A percentile compares a stretch with the other conserved stretches of the same genome.
Evolutionary conservation across 2,113 vertebrate genomes (phyloP).

Genomic region (Centropus bengalensis): DNA sequence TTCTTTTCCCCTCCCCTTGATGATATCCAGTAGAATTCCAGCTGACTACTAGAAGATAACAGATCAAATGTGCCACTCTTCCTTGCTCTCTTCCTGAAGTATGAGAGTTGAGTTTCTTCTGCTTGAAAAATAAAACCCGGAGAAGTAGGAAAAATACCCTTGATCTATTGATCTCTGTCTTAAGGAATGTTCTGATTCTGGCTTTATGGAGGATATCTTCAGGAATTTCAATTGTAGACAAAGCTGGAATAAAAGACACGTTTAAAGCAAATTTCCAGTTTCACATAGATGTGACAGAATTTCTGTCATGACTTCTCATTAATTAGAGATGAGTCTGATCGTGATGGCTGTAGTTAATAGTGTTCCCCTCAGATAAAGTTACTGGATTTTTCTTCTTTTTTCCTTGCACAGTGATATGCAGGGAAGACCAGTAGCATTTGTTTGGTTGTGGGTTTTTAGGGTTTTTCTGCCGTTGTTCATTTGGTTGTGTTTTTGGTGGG

Average conservation of each 20-base stretch:
- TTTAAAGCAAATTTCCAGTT: not conserved
- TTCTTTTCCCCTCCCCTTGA: not conserved
- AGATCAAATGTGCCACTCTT: not conserved
- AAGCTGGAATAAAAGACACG: not conserved
- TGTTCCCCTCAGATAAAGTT: not conserved
- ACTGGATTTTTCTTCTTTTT: not conserved
- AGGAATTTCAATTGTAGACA: not conserved
- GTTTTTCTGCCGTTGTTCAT: not conserved
- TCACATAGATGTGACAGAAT: not conserved
- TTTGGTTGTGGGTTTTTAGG: not conserved
- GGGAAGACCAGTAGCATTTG: not conserved
- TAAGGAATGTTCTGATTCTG: not conserved
- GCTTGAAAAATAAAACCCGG: not conserved
- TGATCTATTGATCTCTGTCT: not conserved
- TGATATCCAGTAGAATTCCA: slow-evolving; percentile 15
- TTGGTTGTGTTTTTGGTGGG: too few relatives aligned
- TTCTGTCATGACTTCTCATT: not conserved
- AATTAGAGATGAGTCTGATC: not conserved
- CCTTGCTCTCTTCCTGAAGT: not conserved
- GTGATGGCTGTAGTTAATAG: not conserved
- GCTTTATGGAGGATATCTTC: not conserved
- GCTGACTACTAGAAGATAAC: not conserved
- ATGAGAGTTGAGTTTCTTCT: not conserved
- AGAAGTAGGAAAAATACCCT: not conserved
- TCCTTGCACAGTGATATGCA: not conserved